Evolutionary conservation across 2,888 invertebrate species (phyloP), one percentile per base, ranked within the genome.

Genomic region (Tetheella fluctuosa): DNA sequence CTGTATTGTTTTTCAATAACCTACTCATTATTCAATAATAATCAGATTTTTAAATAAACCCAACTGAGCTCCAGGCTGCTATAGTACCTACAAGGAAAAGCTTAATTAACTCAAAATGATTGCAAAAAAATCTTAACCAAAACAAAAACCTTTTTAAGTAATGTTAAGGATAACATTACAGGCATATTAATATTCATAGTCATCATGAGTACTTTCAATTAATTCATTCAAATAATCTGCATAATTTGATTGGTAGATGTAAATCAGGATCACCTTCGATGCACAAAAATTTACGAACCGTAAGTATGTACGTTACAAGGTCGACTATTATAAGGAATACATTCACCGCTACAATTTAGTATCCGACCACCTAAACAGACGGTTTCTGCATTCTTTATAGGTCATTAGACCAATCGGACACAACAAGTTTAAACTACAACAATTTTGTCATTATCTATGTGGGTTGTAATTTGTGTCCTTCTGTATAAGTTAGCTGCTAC

Each of bases 361-460:
- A 10, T 20, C n/a, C 6, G 57, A 52, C 52, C 48, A 58, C 30
- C 20, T 15, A 23, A 58, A 20, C 48, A 10, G n/a, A 48, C 48
- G 57, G 55, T 59, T 56, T 52, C 30, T 64, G 59, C 60, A 61
- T 62, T 60, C 59, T 60, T 52, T 53, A 63, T 54, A 54, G 57
- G 52, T 60, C 57, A 59, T 54, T 59, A 55, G 55, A 55, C 30
- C 37, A 61, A 69, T 60, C 63, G 61, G 10, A 58, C 55, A 59
- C 15, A 12, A 65, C 71, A 60, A 59, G 62, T 60, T 63, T 63
- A 62, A 76, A 74, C 66, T 61, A 71, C 63, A 59, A 58, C 77
- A 79, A 83, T 83, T 83, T 74, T 72, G 74, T 76, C 60, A 80
- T 84, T 83, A 84, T 64, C 66, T 66, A 61, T 58, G 64, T 77